Conservation (phyloP, 2,797 vertebrate species). For the Huso huso region DNA sequence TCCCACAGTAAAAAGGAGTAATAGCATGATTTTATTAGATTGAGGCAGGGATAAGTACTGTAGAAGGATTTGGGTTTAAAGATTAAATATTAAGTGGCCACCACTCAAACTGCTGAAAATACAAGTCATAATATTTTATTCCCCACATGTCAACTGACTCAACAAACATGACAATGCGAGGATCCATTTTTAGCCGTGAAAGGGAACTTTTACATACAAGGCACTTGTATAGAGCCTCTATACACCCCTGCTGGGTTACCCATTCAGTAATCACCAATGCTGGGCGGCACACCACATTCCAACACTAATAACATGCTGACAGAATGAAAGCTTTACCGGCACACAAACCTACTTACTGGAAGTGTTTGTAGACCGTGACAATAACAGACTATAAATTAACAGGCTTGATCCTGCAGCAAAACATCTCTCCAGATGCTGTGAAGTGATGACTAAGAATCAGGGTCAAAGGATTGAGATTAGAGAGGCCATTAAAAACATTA, state of each 20-base stretch:
- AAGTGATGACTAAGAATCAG: constrained; percentile 44
- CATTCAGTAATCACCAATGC: constrained; percentile 43
- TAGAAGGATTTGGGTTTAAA: too few relatives aligned
- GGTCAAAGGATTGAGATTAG: constrained; percentile 41
- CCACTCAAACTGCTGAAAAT: neutral
- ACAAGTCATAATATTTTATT: neutral
- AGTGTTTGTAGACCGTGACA: constrained; percentile 32
- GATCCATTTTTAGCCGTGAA: constrained; percentile 3
- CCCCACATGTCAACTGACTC: constrained; percentile 2
- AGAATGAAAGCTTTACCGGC: constrained; percentile 45
- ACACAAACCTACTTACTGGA: constrained; percentile 42
- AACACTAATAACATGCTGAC: constrained; percentile 46
- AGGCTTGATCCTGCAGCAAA: constrained; percentile 40
- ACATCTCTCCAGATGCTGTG: constrained; percentile 34
- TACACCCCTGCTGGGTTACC: constrained; percentile 40
- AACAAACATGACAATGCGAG: neutral
- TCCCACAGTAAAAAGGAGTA: too few relatives aligned
- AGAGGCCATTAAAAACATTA: constrained; percentile 43
- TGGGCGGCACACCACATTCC: constrained; percentile 41
- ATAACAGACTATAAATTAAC: constrained; percentile 46
- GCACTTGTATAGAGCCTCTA: constrained; percentile 15
- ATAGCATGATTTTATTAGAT: too few relatives aligned
- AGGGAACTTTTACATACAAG: constrained; percentile 7
- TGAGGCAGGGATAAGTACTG: too few relatives aligned
- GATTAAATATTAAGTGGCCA: too few relatives aligned